Percentiles rank a stretch among this genome's conserved stretches.
Evolutionary conservation across 2,113 vertebrate genomes (phyloP).

Genomic region (Potamarius usumacintae): DNA sequence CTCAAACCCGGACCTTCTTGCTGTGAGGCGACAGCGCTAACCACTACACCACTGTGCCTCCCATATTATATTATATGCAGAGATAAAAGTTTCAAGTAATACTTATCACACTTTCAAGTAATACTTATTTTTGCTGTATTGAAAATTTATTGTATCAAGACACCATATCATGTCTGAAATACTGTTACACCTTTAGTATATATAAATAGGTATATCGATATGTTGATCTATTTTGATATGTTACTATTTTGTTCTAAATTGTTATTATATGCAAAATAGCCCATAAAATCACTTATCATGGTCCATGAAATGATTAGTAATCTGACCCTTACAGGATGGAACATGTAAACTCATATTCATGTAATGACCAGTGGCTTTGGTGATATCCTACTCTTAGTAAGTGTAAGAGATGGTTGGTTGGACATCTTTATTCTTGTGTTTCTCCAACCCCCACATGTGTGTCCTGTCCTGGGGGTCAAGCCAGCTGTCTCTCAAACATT

Average conservation of each 20-base stretch:
- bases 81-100: too few species aligned
- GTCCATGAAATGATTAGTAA: background rate
- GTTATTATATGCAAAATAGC: background rate
- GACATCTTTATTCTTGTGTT: background rate
- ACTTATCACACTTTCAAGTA: background rate
- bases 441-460: slow-evolving; percentile 29
- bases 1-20: too few species aligned
- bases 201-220: background rate
- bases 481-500: slow-evolving; percentile 74
- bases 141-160: background rate
- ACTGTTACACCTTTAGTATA: background rate
- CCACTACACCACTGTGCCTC: too few species aligned
- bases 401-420: background rate
- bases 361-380: background rate
- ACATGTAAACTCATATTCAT: background rate
- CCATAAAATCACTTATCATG: background rate
- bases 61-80: too few species aligned
- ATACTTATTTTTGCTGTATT: background rate
- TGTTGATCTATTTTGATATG: background rate
- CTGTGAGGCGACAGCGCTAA: too few species aligned
- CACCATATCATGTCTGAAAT: background rate
- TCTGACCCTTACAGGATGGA: background rate
- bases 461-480: slow-evolving; percentile 15
- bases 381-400: background rate
- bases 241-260: background rate